These are phyloP conservation scores for Iphiclides podalirius DNA, from an alignment of 2,888 invertebrate genomes.

Conservation along the genomic window DNA sequence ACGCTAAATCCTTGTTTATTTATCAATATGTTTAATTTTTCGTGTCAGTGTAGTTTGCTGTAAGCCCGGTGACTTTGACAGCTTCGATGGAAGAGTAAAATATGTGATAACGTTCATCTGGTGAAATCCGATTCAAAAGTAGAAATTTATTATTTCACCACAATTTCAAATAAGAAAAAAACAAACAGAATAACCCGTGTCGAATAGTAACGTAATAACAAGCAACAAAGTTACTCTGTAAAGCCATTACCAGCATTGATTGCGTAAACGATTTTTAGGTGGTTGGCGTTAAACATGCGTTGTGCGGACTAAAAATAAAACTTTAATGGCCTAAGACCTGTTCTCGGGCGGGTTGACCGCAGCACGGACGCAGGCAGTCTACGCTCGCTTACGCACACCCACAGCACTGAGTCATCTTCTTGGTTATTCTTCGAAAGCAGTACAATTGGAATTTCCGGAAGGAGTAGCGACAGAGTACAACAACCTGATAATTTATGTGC, in stretches of 20 bases:
- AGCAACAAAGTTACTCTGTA: neutral
- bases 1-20: too few relatives aligned
- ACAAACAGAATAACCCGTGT: neutral
- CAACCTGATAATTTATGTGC: conserved; percentile 13
- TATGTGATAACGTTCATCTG: too few relatives aligned
- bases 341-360: conserved; percentile 41
- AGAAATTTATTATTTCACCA: too few relatives aligned
- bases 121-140: too few relatives aligned
- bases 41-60: too few relatives aligned
- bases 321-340: conserved; percentile 49
- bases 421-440: conserved; percentile 17
- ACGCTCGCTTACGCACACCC: conserved; percentile 20
- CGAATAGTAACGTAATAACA: neutral
- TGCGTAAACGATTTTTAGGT: conserved; percentile 24
- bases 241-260: conserved; percentile 8
- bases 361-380: conserved; percentile 26
- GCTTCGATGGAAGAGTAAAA: too few relatives aligned
- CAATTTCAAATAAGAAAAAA: too few relatives aligned
- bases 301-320: conserved; percentile 49
- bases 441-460: conserved; percentile 23
- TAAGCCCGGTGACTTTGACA: too few relatives aligned
- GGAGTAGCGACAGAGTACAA: conserved; percentile 11
- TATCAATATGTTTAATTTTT: too few relatives aligned
- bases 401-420: conserved; percentile 23
- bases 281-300: conserved; percentile 27